Base-by-base conservation (phyloP, 2,888 invertebrate species). In the Tetragnatha montana region DNA sequence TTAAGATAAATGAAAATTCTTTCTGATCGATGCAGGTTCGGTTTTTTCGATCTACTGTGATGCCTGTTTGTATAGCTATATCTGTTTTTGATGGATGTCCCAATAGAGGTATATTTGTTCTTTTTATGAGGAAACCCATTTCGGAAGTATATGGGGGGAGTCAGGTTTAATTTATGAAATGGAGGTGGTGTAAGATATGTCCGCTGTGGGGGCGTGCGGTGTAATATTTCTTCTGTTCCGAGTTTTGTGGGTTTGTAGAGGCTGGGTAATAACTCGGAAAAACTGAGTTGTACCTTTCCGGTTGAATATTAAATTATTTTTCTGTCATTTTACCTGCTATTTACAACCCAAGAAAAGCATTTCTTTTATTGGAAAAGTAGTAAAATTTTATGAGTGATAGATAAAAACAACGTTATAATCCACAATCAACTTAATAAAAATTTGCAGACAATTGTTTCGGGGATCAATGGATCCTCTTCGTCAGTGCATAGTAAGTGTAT, bases 131-230 rank as follows among this genome's bases (percentile, higher is more conserved):
- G 81, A 70, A 50, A 50, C 35, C 73, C 22, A 49, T 50, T 73
- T 51, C 21, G 22, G 50, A 22, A 81, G 73, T 71, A 81, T 21
- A 81, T 71, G 81, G 73, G 51, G n/a, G 71, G n/a, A 73, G 81
- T 81, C 71, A 51, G 81, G 73, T 81, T 81, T 81, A 81, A 81
- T 81, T 81, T 81, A 73, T 81, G 51, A 73, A 81, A 81, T 81
- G 81, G 81, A 73, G 50, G 81, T 81, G 22, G 22, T 8, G 22
- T 21, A 50, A 7, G 35, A 70, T 19, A 14, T 78, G 60, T 78
- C 60, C 60, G 21, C 35, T 17, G 21, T 14, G 78, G 22, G 50
- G 60, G 8, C 60, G 47, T 78, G 60, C 60, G 75, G 1, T 22
- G 60, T 60, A 60, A 50, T 78, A 78, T 60, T 60, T 60, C 51